These are phyloP conservation scores for Sesamia nonagrioides DNA, from an alignment of 1,140 invertebrate species.

Conservation along the genomic window DNA sequence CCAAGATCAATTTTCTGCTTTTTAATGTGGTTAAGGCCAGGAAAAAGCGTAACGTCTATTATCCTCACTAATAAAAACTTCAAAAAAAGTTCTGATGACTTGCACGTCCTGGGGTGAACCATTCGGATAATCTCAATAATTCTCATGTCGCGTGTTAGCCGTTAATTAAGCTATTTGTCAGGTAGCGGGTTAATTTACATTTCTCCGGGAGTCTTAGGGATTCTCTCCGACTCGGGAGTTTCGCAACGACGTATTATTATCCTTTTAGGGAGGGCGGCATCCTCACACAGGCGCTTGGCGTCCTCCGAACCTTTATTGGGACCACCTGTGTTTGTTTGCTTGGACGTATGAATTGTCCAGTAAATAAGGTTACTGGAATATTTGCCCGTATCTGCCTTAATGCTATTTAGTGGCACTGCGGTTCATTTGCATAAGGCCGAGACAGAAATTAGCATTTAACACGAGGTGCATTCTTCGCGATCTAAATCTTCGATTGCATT, in stretches of 20 bases:
- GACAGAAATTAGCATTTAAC: conserved; percentile 78
- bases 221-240: conserved; percentile 71
- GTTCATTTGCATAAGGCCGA: conserved; percentile 74
- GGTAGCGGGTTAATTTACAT: conserved; percentile 83
- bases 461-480: conserved; percentile 58
- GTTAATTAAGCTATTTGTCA: conserved; percentile 88
- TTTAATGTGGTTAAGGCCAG: not conserved
- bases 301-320: conserved; percentile 82
- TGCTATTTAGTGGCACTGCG: conserved; percentile 76
- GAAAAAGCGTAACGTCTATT: not conserved
- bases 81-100: conserved; percentile 1
- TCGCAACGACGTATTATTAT: conserved; percentile 86
- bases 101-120: conserved; percentile 59
- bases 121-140: conserved; percentile 81
- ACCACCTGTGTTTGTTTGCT: conserved; percentile 84
- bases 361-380: conserved; percentile 85
- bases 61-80: conserved; percentile 62
- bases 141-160: conserved; percentile 79
- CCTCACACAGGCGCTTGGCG: conserved; percentile 76
- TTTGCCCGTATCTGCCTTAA: conserved; percentile 71
- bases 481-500: conserved; percentile 65
- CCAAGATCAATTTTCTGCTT: conserved; percentile 37
- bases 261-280: conserved; percentile 86
- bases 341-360: conserved; percentile 86
- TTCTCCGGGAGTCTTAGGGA: conserved; percentile 76